Base-by-base conservation (phyloP, 2,888 invertebrate genomes). In the Machimus atricapillus region DNA sequence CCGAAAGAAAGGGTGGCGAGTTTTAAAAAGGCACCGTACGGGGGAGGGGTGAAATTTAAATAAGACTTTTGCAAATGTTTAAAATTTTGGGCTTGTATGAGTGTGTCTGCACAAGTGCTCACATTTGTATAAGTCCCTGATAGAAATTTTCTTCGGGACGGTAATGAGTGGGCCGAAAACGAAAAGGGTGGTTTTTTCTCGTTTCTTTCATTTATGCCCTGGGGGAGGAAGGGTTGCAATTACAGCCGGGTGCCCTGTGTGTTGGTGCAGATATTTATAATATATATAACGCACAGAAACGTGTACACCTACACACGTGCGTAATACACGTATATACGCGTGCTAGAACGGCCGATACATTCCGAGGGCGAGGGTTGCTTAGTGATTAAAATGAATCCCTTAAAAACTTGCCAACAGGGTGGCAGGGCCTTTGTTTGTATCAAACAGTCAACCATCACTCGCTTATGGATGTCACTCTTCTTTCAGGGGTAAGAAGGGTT, bases 161-260 rank as follows among this genome's bases (percentile, higher is more conserved):
- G 78, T 86, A 86, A 86, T 86, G 86, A 86, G 86, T 86, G 86
- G 86, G 86, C 78, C 19, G 43, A 78, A 86, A 78, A 34, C 66
- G 66, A 56, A 43, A 74, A 86, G 86, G 86, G 77, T 86, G 86
- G 86, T 86, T 86, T 77, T 86, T 86, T 86, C 86, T 86, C 77
- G 56, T 86, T 86, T 86, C 86, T 79, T 86, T 86, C 86, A 86
- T 86, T 86, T 86, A 86, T 86, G 58, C 78, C 78, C 78, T 43
- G 66, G 77, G 86, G 78, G 66, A 79, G 86, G 86, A 86, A 86
- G 86, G 86, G 86, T 86, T 86, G 78, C 78, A 86, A 86, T 86
- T 86, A 86, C 66, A 78, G 76, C 19, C 52, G 27, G 27, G 8
- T 52, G 37, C 43, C n/a, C 52, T 86, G 76, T 86, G 76, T 86